Evolutionary conservation across 2,888 invertebrate genomes (phyloP), one percentile per base, ranked within the genome.

Genomic region (Eupelmus urozonus): DNA sequence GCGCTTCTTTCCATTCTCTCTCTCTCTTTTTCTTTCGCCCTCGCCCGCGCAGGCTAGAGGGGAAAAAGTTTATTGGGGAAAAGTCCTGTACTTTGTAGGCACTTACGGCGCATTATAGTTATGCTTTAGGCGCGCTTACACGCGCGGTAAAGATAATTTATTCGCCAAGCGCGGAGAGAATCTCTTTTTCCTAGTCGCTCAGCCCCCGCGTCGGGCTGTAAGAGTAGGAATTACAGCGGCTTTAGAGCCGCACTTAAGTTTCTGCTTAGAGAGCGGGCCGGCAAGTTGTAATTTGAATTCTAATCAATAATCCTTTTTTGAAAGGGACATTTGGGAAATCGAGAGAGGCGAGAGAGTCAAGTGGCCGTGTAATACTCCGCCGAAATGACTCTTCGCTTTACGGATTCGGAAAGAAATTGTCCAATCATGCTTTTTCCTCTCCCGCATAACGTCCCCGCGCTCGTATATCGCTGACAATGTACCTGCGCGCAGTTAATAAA

Each of bases 11-110:
- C 53, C 62, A 7, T 55, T 51, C 53, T 25, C 25, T 23, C 20
- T 53, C 20, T 53, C 9, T 53, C 25, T 62, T 34, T 57, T 34
- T 23, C 7, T 49, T 27, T 16, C 29, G 23, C 70, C 27, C 5
- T 59, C 65, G 13, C 40, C 51, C 51, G 27, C 20, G 18, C 71
- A 51, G 25, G 23, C 2, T 51, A 51, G 23, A 62, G 18, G 51
- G 77, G 67, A 45, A 78, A 73, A 73, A 73, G 57, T 73, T 71
- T 73, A 73, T 78, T 60, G 63, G 62, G 63, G 53, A 72, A 78
- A 78, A 78, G 62, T 73, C 60, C 25, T 18, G 62, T 40, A 72
- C 72, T 72, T 77, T 62, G 73, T 62, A 57, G 45, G 72, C 63
- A 60, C 77, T 72, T 60, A 51, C 77, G 34, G 59, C 34, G n/a